Conservation (phyloP, 2,113 vertebrate species). For the Onychostruthus taczanowskii region DNA sequence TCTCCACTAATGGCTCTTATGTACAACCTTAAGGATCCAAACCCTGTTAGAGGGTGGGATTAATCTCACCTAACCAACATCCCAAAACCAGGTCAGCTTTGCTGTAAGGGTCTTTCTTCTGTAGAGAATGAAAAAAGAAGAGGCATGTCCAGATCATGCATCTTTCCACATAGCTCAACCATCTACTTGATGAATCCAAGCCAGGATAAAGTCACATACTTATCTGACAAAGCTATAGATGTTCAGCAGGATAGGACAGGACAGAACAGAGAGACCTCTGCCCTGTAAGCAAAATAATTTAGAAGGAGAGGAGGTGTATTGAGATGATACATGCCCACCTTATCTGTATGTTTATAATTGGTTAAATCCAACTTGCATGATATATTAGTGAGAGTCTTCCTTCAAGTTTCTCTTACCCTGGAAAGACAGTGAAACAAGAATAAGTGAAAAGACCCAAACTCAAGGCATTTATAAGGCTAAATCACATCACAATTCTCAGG, state of each 20-base stretch:
- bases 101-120: background rate
- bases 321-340: background rate
- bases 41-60: background rate
- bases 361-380: background rate
- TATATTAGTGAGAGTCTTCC: background rate
- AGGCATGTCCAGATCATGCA: background rate
- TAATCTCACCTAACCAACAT: background rate
- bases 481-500: background rate
- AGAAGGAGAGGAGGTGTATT: fast-evolving
- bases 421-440: background rate
- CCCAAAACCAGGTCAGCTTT: background rate
- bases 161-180: background rate
- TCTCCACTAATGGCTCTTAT: background rate
- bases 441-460: background rate
- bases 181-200: background rate
- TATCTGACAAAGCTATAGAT: background rate
- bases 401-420: background rate
- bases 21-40: background rate
- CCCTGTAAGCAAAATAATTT: background rate
- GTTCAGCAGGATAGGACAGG: background rate
- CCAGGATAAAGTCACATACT: background rate
- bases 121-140: background rate
- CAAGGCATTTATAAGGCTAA: background rate
- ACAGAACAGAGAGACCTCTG: background rate
- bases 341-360: background rate